phyloP scores from a whole-genome alignment of 2,888 invertebrate genomes.

The Zhengitettix transpicula region DNA sequence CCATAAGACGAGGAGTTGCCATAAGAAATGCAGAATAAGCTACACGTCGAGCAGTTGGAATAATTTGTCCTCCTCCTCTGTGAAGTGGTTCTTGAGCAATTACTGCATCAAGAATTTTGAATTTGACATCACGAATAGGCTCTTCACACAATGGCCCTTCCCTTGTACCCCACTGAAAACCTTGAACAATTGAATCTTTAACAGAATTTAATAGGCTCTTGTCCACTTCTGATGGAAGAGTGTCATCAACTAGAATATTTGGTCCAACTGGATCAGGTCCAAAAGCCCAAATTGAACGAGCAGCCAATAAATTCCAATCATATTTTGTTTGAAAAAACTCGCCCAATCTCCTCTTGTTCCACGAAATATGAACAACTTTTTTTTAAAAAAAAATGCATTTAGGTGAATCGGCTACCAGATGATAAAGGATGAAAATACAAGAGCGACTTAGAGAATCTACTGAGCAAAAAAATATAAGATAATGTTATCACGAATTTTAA shows the following conservation, averaged over 20 bases:
- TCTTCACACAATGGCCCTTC: slow-evolving; percentile 99
- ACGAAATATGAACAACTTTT: slow-evolving; percentile 86
- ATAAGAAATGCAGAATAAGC: slow-evolving; percentile 98
- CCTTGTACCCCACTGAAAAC: slow-evolving; percentile 98
- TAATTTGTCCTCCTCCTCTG: slow-evolving; percentile 69
- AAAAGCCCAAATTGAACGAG: slow-evolving; percentile 98
- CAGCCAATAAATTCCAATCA: slow-evolving; percentile 98
- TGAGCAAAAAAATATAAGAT: too few relatives aligned
- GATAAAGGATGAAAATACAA: too few relatives aligned
- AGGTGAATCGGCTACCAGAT: too few relatives aligned
- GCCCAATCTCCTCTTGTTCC: slow-evolving; percentile 61
- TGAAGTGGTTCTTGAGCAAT: slow-evolving; percentile 92
- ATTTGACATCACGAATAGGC: slow-evolving; percentile 95
- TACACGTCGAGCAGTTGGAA: slow-evolving; percentile 83
- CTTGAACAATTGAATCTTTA: slow-evolving; percentile 86
- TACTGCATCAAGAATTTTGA: slow-evolving; percentile 95
- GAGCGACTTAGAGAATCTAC: too few relatives aligned
- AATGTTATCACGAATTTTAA: too few relatives aligned
- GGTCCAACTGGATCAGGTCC: slow-evolving; percentile 90
- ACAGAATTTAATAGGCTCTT: slow-evolving; percentile 84
- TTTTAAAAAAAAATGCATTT: too few relatives aligned
- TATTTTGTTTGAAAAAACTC: slow-evolving; percentile 64
- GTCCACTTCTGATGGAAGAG: slow-evolving; percentile 96
- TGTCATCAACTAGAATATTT: slow-evolving; percentile 97
- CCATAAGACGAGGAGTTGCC: slow-evolving; percentile 99